phyloP scores from a whole-genome alignment of 2,888 invertebrate species.

The Yponomeuta plumbellus region DNA sequence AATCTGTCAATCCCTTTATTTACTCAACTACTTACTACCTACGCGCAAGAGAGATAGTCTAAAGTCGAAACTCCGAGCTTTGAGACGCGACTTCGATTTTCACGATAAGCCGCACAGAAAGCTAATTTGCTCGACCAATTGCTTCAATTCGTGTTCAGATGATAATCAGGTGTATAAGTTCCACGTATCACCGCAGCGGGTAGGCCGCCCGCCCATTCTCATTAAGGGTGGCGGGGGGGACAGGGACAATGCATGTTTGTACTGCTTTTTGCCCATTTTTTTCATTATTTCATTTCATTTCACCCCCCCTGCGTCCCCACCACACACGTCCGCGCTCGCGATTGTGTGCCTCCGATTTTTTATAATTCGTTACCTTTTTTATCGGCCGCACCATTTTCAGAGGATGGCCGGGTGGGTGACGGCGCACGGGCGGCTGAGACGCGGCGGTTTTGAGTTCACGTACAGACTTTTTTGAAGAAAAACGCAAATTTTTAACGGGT shows the following conservation, averaged over 20 bases:
- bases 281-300: conserved; percentile 78
- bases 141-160: conserved; percentile 41
- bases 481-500: too few species aligned
- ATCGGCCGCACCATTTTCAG: conserved; percentile 76
- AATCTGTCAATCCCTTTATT: too few species aligned
- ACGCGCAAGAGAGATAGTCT: too few species aligned
- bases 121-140: not conserved
- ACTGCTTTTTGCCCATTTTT: conserved; percentile 76
- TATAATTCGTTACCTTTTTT: conserved; percentile 77
- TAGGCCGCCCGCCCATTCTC: conserved; percentile 43
- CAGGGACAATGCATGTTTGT: conserved; percentile 76
- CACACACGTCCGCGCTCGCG: conserved; percentile 73
- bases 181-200: conserved; percentile 44
- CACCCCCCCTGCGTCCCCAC: conserved; percentile 47
- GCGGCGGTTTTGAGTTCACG: not conserved
- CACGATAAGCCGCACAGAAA: not conserved
- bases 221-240: conserved; percentile 60
- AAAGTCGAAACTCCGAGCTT: too few species aligned
- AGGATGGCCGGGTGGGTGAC: conserved; percentile 53
- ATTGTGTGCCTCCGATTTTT: conserved; percentile 74
- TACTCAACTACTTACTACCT: too few species aligned
- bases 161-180: conserved; percentile 69
- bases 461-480: not conserved
- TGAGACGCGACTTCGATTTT: not conserved
- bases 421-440: conserved; percentile 39